Evolutionary conservation across 2,113 vertebrate genomes (phyloP).

Genomic region (Columba livia): DNA sequence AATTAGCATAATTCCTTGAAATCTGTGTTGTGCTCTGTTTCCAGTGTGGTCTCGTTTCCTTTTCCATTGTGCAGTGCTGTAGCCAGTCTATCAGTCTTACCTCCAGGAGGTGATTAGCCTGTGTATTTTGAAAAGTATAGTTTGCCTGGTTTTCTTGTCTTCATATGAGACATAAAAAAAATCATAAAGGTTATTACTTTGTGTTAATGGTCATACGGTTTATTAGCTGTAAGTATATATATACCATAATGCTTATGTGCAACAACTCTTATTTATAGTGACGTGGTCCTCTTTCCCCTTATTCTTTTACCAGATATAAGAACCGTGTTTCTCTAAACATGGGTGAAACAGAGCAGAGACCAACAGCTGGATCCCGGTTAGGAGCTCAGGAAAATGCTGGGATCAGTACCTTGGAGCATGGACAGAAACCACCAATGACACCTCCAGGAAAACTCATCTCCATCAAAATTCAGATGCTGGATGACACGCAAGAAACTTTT

Average conservation of each 20-base stretch:
- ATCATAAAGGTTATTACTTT: neutral
- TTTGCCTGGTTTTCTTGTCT: neutral
- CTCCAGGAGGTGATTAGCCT: neutral
- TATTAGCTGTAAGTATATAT: neutral
- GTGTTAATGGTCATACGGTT: neutral
- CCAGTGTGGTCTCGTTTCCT: neutral
- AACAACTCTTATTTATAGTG: neutral
- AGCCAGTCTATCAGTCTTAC: neutral
- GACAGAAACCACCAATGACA: constrained; percentile 86
- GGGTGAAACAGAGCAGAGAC: constrained; percentile 88
- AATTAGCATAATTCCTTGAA: neutral
- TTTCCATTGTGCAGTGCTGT: neutral
- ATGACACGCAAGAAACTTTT: constrained; percentile 93
- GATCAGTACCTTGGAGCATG: constrained; percentile 95
- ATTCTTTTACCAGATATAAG: constrained; percentile 48
- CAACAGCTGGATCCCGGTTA: constrained; percentile 87
- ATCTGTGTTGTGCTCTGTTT: neutral
- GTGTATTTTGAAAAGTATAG: neutral
- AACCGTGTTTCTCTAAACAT: constrained; percentile 75
- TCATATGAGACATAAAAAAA: neutral
- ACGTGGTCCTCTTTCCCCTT: neutral
- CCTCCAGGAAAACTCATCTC: constrained; percentile 88
- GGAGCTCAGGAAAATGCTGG: constrained; percentile 91
- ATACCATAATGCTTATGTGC: neutral
- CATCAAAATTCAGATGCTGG: constrained; percentile 94